A percentile compares a stretch with the other conserved stretches of the same genome.
Evolutionary conservation across 2,888 invertebrate species (phyloP).

Genomic region (Koerneria pararmatus): DNA sequence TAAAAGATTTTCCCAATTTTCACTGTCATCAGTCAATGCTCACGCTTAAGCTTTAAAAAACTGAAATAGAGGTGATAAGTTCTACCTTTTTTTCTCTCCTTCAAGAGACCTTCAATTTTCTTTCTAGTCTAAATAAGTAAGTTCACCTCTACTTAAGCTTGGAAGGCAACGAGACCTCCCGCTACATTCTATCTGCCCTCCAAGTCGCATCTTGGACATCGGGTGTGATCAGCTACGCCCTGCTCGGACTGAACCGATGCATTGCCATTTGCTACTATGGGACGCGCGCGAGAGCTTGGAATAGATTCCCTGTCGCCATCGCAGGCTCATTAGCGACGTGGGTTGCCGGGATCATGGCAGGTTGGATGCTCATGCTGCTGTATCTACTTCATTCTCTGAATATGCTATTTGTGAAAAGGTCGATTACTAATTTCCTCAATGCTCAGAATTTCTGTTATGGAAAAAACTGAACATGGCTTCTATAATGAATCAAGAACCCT

Average conservation of each 20-base stretch:
- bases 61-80: conserved; percentile 25
- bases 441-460: too few species aligned
- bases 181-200: conserved; percentile 39
- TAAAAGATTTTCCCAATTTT: background rate
- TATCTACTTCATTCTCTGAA: too few species aligned
- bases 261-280: conserved; percentile 58
- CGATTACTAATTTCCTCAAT: too few species aligned
- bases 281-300: conserved; percentile 47
- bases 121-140: background rate
- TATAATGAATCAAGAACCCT: too few species aligned
- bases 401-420: too few species aligned
- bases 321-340: conserved; percentile 48
- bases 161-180: conserved; percentile 15
- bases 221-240: conserved; percentile 48
- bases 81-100: background rate
- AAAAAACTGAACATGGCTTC: too few species aligned
- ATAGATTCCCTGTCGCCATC: conserved; percentile 49
- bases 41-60: conserved; percentile 3
- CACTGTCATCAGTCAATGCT: background rate
- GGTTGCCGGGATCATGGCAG: conserved; percentile 44
- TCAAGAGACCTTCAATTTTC: background rate
- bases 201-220: conserved; percentile 55
- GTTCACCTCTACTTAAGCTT: conserved; percentile 24
- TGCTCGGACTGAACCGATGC: conserved; percentile 45
- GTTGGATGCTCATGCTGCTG: conserved; percentile 15